Percentiles rank a stretch among this genome's conserved stretches.
These are phyloP conservation scores for Urophycis tenuis DNA, from an alignment of 2,797 vertebrate genomes.

Conservation along the genomic window DNA sequence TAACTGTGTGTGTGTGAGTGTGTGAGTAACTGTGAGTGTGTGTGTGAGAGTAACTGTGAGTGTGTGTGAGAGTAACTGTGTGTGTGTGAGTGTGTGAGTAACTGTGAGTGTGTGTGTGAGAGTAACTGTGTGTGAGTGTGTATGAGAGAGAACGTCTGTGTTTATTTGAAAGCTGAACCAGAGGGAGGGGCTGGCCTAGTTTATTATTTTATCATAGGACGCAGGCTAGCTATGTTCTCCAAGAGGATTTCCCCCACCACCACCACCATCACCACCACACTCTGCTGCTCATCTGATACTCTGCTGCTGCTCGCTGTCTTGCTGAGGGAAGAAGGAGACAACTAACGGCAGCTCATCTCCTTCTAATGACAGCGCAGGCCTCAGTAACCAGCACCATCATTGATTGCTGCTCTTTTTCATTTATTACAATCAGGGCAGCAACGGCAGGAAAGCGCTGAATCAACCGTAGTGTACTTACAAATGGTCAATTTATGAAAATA, in stretches of 20 bases:
- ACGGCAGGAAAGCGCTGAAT: neutral
- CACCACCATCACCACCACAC: conserved; percentile 24
- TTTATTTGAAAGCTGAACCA: conserved; percentile 29
- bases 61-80: neutral
- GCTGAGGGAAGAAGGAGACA: neutral
- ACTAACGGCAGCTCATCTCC: neutral
- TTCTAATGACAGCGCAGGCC: neutral
- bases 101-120: neutral
- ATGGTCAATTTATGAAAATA: neutral
- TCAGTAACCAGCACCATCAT: neutral
- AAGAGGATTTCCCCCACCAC: conserved; percentile 55
- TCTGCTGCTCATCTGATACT: conserved; percentile 25
- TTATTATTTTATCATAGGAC: conserved; percentile 71
- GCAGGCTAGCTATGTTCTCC: conserved; percentile 56
- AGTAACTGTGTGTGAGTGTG: conserved; percentile 1
- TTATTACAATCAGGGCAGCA: neutral
- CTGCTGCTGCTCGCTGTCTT: no score
- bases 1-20: neutral
- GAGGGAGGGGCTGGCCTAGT: conserved; percentile 66
- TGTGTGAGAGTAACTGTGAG: conserved; percentile 25
- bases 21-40: conserved; percentile 8
- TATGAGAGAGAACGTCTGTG: conserved; percentile 11
- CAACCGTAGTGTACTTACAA: neutral
- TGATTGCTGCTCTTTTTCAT: neutral
- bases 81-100: conserved; percentile 18